These are phyloP conservation scores for Colinus virginianus DNA, from an alignment of 2,113 vertebrate species.

Conservation along the genomic window DNA sequence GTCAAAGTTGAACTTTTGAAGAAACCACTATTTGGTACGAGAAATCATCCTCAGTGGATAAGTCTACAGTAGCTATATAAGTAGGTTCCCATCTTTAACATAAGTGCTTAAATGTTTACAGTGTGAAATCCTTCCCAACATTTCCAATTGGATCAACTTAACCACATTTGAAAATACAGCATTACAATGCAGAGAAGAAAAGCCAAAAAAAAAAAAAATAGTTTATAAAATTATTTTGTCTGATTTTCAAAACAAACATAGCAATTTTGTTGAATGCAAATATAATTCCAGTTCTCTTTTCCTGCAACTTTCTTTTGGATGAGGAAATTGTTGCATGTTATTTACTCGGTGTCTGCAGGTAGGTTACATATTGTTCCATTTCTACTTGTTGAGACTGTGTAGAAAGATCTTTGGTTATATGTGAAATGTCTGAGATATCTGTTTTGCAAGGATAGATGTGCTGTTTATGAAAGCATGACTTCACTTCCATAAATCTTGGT, in stretches of 20 bases:
- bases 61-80: neutral
- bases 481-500: conserved; percentile 2
- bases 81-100: neutral
- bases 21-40: neutral
- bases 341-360: neutral
- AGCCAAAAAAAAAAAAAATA: neutral
- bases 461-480: neutral
- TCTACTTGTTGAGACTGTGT: neutral
- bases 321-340: neutral
- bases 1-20: neutral
- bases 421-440: neutral
- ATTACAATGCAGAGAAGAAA: neutral
- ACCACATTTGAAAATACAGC: neutral
- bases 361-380: neutral
- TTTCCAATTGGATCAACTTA: neutral
- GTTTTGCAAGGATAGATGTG: neutral
- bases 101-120: neutral
- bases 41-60: neutral
- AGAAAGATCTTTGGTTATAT: neutral
- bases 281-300: neutral
- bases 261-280: neutral
- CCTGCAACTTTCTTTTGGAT: neutral
- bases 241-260: neutral
- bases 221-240: neutral
- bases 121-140: neutral